Conservation (phyloP, 2,797 vertebrate species). For the Pangasius mekongensis region DNA sequence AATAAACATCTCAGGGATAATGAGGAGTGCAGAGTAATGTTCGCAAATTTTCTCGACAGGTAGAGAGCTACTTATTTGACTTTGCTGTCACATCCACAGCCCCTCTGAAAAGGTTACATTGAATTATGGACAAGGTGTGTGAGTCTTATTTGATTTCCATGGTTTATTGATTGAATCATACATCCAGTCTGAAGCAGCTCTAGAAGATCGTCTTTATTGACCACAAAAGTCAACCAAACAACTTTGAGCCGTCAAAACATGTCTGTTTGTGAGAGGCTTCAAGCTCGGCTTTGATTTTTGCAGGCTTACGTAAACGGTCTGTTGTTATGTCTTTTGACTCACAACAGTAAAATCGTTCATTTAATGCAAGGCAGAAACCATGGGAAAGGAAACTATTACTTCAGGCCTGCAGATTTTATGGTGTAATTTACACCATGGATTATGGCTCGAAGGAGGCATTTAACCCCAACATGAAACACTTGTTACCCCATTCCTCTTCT, state of each 20-base stretch:
- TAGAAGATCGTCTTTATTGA: constrained; percentile 1
- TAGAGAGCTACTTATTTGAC: constrained; percentile 24
- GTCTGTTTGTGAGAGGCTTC: background rate
- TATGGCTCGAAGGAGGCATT: background rate
- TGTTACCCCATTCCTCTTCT: background rate
- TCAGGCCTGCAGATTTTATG: background rate
- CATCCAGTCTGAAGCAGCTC: constrained; percentile 10
- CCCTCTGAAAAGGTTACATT: constrained; percentile 36
- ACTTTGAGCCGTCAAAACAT: constrained; percentile 2
- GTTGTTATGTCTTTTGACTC: background rate
- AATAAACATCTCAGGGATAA: constrained; percentile 24
- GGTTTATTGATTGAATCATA: constrained; percentile 14
- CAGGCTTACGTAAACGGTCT: background rate
- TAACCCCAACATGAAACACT: background rate
- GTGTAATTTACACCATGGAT: background rate
- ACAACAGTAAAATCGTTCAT: background rate
- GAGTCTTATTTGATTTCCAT: constrained; percentile 39
- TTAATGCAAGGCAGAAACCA: background rate
- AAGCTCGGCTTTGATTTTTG: background rate
- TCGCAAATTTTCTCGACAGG: constrained; percentile 17
- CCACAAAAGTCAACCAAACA: background rate
- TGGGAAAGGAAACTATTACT: background rate
- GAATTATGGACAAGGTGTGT: constrained; percentile 24
- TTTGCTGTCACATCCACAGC: constrained; percentile 14
- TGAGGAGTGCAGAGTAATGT: constrained; percentile 7